phyloP scores from a whole-genome alignment of 2,113 vertebrate genomes.

The Lagenorhynchus albirostris region DNA sequence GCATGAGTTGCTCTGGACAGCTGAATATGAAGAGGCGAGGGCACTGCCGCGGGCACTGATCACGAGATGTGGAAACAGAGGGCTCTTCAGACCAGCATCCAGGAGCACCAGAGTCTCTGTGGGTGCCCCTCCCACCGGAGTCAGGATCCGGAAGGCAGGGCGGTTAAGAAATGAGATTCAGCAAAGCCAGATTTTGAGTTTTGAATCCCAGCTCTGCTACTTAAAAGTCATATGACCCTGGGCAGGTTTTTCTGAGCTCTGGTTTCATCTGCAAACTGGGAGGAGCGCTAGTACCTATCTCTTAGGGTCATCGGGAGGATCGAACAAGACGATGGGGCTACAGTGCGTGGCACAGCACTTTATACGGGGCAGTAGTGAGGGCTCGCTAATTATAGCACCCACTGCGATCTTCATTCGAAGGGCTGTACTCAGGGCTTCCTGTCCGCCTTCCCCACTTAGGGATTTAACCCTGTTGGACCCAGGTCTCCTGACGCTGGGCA shows the following conservation, averaged over 20 bases:
- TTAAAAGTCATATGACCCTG: background rate
- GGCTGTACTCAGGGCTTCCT: background rate
- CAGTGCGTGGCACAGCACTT: fast-evolving
- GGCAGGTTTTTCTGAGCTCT: background rate
- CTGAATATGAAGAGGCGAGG: background rate
- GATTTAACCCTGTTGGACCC: too few relatives aligned
- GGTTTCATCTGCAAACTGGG: background rate
- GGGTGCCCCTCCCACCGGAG: background rate
- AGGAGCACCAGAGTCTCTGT: background rate
- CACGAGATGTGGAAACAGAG: background rate
- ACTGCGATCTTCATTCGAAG: fast-evolving
- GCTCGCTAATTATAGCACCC: background rate
- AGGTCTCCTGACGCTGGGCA: background rate
- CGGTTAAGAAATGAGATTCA: background rate
- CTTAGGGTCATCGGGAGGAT: background rate
- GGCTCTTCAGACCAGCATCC: too few relatives aligned
- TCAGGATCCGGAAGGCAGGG: background rate
- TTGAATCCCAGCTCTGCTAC: background rate
- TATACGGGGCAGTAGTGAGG: fast-evolving
- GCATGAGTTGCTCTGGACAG: background rate
- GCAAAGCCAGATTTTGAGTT: background rate
- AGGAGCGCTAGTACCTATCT: background rate
- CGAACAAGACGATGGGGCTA: fast-evolving
- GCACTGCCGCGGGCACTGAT: background rate
- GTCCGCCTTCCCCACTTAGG: background rate